phyloP scores from a whole-genome alignment of 2,797 vertebrate genomes.

The Pipistrellus pipistrellus region DNA sequence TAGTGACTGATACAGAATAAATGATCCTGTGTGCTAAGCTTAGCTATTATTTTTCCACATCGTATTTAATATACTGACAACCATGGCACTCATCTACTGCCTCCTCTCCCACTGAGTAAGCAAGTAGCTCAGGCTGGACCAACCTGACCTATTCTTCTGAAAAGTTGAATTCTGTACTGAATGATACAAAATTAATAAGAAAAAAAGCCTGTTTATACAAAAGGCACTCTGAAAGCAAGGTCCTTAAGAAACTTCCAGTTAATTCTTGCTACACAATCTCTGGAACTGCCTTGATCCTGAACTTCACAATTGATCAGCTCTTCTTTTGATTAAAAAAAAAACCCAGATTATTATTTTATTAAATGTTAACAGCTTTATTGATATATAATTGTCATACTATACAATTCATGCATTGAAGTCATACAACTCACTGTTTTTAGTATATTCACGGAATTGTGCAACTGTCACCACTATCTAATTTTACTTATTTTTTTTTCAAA shows the following conservation, averaged over 20 bases:
- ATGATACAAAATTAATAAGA: not conserved
- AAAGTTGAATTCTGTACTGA: not conserved
- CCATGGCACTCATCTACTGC: not conserved
- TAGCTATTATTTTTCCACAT: not conserved
- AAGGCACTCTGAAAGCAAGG: constrained; percentile 10
- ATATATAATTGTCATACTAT: not conserved
- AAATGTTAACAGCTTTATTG: not conserved
- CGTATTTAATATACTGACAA: not conserved
- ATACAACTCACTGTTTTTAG: not conserved
- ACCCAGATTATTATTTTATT: not conserved
- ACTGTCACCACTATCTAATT: not conserved
- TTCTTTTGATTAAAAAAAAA: not conserved
- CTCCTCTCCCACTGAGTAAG: not conserved
- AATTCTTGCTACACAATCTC: not conserved
- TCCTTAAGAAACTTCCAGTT: not conserved
- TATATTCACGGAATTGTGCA: not conserved
- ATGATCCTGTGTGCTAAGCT: not conserved
- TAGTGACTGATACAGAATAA: not conserved
- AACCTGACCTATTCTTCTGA: not conserved
- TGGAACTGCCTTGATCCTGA: not conserved
- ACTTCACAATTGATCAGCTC: not conserved
- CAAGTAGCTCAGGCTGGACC: not conserved
- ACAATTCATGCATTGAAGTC: not conserved
- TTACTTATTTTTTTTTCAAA: not conserved
- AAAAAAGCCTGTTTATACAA: not conserved